Evolutionary conservation across 1,140 invertebrate genomes (phyloP), one percentile per base, ranked within the genome.

Genomic region (Chionoecetes opilio): DNA sequence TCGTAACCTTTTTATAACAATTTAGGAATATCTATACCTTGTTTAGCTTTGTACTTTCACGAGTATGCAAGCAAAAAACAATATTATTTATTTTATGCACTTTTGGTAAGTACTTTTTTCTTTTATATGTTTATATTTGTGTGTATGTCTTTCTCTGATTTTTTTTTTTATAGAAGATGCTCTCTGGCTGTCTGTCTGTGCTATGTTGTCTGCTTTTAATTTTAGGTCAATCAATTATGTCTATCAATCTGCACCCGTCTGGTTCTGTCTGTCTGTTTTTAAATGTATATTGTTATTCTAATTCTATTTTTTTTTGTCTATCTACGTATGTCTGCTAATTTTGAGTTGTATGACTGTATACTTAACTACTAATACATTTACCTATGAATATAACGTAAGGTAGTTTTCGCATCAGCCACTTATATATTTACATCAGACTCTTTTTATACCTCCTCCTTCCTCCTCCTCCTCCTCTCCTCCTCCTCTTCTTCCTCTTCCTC

Each of bases 361-460:
- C 82, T 21, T 92, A 38, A 82, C 31, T 92, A 38, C 82, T 21
- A 82, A 38, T 92, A 31, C 82, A 38, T 92, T 21, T 92, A 38
- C 82, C 31, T 92, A 38, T 92, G 17, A 82, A 38, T 92, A 63
- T 91, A n/a, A n/a, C n/a, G n/a, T n/a, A n/a, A n/a, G n/a, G n/a
- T n/a, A n/a, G n/a, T n/a, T n/a, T n/a, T n/a, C n/a, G n/a, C n/a
- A n/a, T n/a, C n/a, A n/a, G n/a, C n/a, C n/a, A n/a, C n/a, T n/a
- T n/a, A n/a, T n/a, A n/a, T 46, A 46, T 46, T 46, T 5, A 46
- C 14, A 14, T 46, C 14, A 5, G 41, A 46, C 41, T 46, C 14
- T 14, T 46, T 46, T 46, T 46, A n/a, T n/a, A n/a, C n/a, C n/a
- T n/a, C n/a, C n/a, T n/a, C n/a, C n/a, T n/a, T n/a, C 41, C 41